A percentile compares a stretch with the other conserved stretches of the same genome.
These are phyloP conservation scores for Oopsacas minuta DNA, from an alignment of 37 sponge, comb jelly and placozoan species.

Conservation along the genomic window DNA sequence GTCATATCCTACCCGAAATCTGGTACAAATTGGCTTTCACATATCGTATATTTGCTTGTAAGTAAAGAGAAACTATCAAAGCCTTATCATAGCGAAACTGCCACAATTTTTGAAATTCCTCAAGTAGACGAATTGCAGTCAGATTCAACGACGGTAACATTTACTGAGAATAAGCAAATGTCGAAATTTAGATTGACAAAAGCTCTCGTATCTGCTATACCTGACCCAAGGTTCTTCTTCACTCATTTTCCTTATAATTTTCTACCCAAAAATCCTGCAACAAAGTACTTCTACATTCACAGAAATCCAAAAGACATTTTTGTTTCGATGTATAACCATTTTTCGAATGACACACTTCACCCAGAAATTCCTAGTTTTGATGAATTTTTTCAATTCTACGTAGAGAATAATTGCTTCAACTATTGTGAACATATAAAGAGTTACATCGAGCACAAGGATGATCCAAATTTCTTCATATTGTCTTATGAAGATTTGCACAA, in stretches of 20 bases:
- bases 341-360: neutral
- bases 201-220: neutral
- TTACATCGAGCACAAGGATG: neutral
- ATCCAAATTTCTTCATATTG: neutral
- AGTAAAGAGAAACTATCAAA: neutral
- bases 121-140: neutral
- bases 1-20: neutral
- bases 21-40: neutral
- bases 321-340: neutral
- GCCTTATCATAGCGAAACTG: neutral
- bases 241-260: neutral
- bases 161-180: neutral
- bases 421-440: neutral
- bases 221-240: neutral
- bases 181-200: neutral
- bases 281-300: neutral
- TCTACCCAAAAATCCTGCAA: neutral
- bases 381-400: neutral
- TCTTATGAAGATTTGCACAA: neutral
- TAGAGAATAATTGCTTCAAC: neutral
- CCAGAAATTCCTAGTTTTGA: neutral
- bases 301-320: neutral
- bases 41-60: neutral
- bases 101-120: neutral
- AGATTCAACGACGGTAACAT: neutral